Conservation (phyloP, 2,113 vertebrate genomes). For the Paracanthobrama guichenoti region DNA sequence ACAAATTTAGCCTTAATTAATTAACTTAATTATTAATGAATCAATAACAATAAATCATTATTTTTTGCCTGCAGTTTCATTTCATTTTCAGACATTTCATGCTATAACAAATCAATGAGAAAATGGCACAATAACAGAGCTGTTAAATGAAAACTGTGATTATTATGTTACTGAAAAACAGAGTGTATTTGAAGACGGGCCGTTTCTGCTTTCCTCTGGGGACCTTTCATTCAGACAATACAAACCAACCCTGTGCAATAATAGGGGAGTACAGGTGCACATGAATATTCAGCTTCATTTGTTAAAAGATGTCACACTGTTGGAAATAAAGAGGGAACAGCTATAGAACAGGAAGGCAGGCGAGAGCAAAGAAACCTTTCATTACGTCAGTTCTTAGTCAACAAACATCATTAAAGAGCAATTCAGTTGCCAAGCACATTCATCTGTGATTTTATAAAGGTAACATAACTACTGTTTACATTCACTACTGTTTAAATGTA, state of each 20-base stretch:
- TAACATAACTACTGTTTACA: not conserved
- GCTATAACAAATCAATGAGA: conserved; percentile 17
- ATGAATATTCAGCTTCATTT: conserved; percentile 33
- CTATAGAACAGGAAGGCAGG: not conserved
- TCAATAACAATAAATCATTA: not conserved
- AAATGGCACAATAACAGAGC: not conserved
- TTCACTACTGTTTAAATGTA: not conserved
- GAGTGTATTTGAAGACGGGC: not conserved
- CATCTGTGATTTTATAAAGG: not conserved
- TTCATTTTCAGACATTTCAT: conserved; percentile 45
- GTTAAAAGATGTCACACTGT: not conserved
- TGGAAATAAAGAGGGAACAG: not conserved
- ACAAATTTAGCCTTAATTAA: too few relatives aligned
- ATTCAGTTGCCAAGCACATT: not conserved
- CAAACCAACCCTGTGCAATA: not conserved
- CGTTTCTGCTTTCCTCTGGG: conserved; percentile 1
- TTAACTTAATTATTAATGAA: too few relatives aligned
- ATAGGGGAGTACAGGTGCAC: not conserved
- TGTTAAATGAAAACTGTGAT: not conserved
- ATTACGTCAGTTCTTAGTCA: not conserved
- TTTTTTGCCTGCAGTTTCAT: not conserved
- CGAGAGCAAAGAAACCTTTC: not conserved
- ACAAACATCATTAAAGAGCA: not conserved
- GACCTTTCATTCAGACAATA: conserved; percentile 22
- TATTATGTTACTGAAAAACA: not conserved